These are phyloP conservation scores for Tamias sibiricus DNA, from an alignment of 2,113 vertebrate species.

Conservation along the genomic window DNA sequence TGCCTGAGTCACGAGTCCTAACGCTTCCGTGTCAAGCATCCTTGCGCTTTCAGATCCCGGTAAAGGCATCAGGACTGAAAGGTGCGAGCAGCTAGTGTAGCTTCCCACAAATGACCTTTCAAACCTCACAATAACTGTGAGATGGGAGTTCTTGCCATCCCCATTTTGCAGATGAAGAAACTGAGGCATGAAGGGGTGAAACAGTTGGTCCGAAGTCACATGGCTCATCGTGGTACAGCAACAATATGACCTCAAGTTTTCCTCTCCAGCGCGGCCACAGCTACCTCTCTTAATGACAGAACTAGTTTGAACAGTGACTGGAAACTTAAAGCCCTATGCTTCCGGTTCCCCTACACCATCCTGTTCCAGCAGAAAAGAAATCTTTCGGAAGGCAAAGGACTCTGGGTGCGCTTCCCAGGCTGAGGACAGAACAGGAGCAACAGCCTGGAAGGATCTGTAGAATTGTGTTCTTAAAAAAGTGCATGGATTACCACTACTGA, in stretches of 20 bases:
- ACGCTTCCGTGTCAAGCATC: too few relatives aligned
- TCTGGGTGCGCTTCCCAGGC: background rate
- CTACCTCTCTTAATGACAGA: background rate
- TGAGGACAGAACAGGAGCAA: background rate
- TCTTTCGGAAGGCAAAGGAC: background rate
- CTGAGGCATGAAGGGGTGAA: background rate
- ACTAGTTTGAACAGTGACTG: rapidly evolving
- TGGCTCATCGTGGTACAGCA: background rate
- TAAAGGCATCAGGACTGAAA: too few relatives aligned
- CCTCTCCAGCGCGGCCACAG: background rate
- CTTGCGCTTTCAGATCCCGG: too few relatives aligned
- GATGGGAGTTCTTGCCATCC: background rate
- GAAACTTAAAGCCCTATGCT: too few relatives aligned
- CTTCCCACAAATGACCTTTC: too few relatives aligned
- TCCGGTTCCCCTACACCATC: background rate
- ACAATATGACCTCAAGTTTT: background rate
- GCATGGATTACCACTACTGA: background rate
- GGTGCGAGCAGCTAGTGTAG: too few relatives aligned
- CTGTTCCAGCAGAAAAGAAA: background rate
- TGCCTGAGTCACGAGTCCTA: too few relatives aligned
- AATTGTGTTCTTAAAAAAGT: background rate
- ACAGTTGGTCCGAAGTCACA: background rate
- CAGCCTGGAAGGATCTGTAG: background rate
- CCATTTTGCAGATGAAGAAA: background rate
- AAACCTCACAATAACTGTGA: background rate